These are phyloP conservation scores for Hyperopisus bebe DNA, from an alignment of 2,113 vertebrate genomes.

Conservation along the genomic window DNA sequence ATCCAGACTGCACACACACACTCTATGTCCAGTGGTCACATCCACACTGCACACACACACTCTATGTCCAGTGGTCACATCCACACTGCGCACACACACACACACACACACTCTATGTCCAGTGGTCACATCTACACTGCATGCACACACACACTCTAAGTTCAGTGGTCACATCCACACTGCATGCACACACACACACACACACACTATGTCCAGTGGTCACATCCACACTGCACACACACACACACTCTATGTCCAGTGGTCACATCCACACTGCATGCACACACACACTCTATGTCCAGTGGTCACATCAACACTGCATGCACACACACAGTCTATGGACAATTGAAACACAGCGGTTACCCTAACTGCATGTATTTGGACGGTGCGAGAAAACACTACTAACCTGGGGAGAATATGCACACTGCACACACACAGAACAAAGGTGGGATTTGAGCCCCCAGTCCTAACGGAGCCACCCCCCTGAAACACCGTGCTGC, in stretches of 20 bases:
- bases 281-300: not conserved
- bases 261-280: too few species aligned
- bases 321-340: not conserved
- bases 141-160: not conserved
- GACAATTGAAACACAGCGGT: not conserved
- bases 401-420: not conserved
- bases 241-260: too few species aligned
- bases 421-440: not conserved
- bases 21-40: too few species aligned
- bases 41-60: not conserved
- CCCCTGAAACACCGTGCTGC: not conserved
- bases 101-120: not conserved
- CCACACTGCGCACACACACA: too few species aligned
- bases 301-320: too few species aligned
- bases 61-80: too few species aligned
- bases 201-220: too few species aligned
- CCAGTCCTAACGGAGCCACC: not conserved
- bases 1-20: not conserved
- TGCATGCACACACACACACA: too few species aligned
- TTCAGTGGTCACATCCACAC: too few species aligned
- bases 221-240: not conserved
- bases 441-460: not conserved
- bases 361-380: not conserved
- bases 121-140: too few species aligned
- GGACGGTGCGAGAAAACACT: not conserved